Evolutionary conservation across 2,113 vertebrate species (phyloP).

Genomic region (Chaetodon trifascialis): DNA sequence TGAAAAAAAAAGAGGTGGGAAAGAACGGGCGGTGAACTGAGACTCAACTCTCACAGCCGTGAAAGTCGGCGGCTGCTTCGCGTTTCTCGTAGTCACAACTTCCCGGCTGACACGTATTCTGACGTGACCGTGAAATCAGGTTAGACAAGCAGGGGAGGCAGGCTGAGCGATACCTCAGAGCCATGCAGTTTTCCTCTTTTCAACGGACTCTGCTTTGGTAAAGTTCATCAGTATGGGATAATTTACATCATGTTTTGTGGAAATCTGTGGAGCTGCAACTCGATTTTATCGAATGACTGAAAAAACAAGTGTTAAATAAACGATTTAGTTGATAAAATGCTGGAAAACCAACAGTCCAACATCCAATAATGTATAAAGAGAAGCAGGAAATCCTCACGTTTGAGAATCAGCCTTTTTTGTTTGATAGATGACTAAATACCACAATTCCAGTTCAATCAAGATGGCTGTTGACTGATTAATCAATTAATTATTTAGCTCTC

Average conservation of each 20-base stretch:
- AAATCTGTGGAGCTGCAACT: neutral
- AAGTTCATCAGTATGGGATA: neutral
- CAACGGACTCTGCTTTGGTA: neutral
- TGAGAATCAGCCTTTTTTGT: neutral
- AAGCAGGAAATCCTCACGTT: neutral
- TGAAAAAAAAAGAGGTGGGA: neutral
- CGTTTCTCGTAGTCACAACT: constrained; percentile 26
- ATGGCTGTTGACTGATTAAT: neutral
- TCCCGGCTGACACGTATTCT: constrained; percentile 19
- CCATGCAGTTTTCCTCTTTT: neutral
- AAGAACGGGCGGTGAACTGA: constrained; percentile 11
- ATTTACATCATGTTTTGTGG: neutral
- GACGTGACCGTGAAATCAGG: constrained; percentile 38
- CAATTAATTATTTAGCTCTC: neutral
- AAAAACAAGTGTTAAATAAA: neutral
- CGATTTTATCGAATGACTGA: neutral
- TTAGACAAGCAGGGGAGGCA: neutral
- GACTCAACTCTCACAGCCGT: constrained; percentile 1
- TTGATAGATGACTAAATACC: neutral
- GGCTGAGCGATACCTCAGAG: neutral
- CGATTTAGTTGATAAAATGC: neutral
- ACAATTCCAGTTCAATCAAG: neutral
- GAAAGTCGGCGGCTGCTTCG: constrained; percentile 32
- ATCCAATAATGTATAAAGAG: neutral
- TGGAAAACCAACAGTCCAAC: neutral